Base-by-base conservation (phyloP, 2,113 vertebrate genomes). In the Gnathonemus longibarbis region DNA sequence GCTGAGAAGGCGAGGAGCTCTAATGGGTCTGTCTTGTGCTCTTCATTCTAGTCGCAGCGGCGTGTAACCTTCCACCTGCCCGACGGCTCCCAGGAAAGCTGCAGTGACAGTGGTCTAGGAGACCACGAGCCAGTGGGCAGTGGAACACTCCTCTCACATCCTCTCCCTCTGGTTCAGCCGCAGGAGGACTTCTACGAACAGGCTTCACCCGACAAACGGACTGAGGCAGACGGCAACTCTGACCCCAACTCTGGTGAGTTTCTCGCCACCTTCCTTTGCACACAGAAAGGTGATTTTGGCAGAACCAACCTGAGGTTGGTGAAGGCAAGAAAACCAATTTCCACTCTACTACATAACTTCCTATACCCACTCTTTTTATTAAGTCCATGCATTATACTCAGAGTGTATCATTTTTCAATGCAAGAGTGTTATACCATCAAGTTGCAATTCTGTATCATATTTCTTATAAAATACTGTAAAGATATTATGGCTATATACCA, bases 11-110 rank as follows among this genome's bases (percentile, higher is more conserved):
- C 91, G 35, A 83, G 94, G 96, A 97, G 95, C 96, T 95, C 95
- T 99, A 98, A 98, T 94, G 93, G 93, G 92, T 94, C 13, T 97
- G 96, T 98, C 96, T 96, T 98, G 96, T 97, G 96, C 96, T 89
- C 89, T 95, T 97, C 96, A 96, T 97, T 98, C 96, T 97, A 99
- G 98, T 99, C 98, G 93, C 98, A 99, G 96, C 97, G 98, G 88
- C 98, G 98, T 90, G 98, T 99, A 97, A 99, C 98, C 90, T 99
- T 99, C 97, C 98, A 99, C 96, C 98, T 99, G 94, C 98, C 98
- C 0, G 98, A 99, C 87, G 98, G 98, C 95, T 99, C 98, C 94
- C 98, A 99, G 96, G 98, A 99, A 97, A 99, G 98, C 97, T 99
- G 98, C 98, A 99, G 98, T 97, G 98, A 99, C 96, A 99, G 98